phyloP scores from a whole-genome alignment of 2,113 vertebrate genomes.

The Crotalus tigris region DNA sequence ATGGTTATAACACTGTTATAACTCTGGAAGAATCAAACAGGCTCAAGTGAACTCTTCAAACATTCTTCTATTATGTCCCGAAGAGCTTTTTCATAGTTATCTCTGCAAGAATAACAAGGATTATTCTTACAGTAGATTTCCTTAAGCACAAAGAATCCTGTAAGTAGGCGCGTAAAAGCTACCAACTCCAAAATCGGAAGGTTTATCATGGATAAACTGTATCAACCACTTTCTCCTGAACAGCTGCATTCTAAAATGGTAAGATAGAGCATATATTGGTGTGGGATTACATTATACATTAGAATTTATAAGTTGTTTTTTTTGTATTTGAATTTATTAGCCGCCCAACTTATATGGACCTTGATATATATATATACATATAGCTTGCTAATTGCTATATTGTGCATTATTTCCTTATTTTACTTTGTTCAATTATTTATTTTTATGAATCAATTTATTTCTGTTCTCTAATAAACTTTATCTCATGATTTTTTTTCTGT shows the following conservation, averaged over 20 bases:
- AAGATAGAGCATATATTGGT: not conserved
- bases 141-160: not conserved
- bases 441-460: not conserved
- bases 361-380: not conserved
- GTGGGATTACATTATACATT: not conserved
- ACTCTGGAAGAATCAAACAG: not conserved
- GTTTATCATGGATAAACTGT: not conserved
- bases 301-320: not conserved
- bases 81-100: not conserved
- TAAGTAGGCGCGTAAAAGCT: not conserved
- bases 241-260: not conserved
- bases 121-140: not conserved
- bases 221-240: not conserved
- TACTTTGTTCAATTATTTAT: not conserved
- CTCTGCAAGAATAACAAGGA: not conserved
- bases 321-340: not conserved
- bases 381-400: not conserved
- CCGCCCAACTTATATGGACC: not conserved
- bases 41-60: not conserved
- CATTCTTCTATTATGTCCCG: not conserved
- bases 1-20: not conserved
- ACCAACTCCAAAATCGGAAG: not conserved
- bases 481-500: not conserved
- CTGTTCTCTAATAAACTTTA: not conserved
- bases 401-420: not conserved